These are phyloP conservation scores for Melanotaenia duboulayi DNA, from an alignment of 2,113 vertebrate species.

Conservation along the genomic window DNA sequence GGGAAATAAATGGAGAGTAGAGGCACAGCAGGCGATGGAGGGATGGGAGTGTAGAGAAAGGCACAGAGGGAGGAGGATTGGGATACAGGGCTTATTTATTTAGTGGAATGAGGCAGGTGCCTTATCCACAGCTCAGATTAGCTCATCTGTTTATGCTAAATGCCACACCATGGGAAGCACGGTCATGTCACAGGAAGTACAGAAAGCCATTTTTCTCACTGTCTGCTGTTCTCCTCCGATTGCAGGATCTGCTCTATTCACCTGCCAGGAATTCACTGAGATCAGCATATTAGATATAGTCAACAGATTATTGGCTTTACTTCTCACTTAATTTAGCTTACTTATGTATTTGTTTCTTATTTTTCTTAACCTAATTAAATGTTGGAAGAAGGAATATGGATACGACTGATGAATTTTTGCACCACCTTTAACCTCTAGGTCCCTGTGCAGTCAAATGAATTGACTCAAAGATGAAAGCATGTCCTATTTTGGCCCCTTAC, in stretches of 20 bases:
- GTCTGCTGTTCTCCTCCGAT: conserved; percentile 48
- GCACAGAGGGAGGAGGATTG: conserved; percentile 77
- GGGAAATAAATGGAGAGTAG: conserved; percentile 89
- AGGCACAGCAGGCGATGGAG: conserved; percentile 80
- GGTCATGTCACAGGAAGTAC: conserved; percentile 71
- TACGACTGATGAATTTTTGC: conserved; percentile 13
- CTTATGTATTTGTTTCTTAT: conserved; percentile 36
- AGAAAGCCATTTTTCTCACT: conserved; percentile 71
- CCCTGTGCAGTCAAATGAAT: conserved; percentile 24
- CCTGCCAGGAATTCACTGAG: conserved; percentile 41
- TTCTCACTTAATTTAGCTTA: conserved; percentile 42
- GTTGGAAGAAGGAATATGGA: not conserved
- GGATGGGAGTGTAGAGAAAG: conserved; percentile 81
- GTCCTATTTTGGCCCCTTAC: conserved; percentile 60
- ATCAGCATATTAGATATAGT: conserved; percentile 38
- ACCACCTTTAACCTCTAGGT: conserved; percentile 13
- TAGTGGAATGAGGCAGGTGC: conserved; percentile 83
- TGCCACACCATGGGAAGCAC: conserved; percentile 71
- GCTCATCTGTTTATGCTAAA: conserved; percentile 86
- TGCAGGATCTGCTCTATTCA: conserved; percentile 45
- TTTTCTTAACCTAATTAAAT: conserved; percentile 51
- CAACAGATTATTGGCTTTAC: conserved; percentile 52
- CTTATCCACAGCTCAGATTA: conserved; percentile 84
- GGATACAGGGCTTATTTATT: conserved; percentile 88
- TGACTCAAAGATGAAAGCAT: conserved; percentile 42